These are phyloP conservation scores for Thymelicus lineola DNA, from an alignment of 2,888 invertebrate species.

Conservation along the genomic window DNA sequence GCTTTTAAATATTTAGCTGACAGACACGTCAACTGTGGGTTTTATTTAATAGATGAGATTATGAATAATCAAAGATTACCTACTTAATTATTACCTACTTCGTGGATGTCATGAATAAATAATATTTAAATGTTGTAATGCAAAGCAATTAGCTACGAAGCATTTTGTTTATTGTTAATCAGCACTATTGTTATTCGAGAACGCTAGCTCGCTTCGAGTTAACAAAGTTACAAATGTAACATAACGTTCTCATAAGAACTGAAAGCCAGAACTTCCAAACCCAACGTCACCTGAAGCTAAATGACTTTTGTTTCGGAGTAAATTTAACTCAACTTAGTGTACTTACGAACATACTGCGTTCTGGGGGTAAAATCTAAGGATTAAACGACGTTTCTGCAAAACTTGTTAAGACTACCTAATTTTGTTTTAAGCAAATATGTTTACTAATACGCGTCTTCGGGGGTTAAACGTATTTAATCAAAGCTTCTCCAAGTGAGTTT, in stretches of 20 bases:
- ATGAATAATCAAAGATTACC: too few species aligned
- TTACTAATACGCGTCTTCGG: not conserved
- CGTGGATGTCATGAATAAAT: too few species aligned
- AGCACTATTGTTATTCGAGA: conserved; percentile 12
- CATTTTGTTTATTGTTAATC: not conserved
- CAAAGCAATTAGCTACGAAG: too few species aligned
- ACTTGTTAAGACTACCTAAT: not conserved
- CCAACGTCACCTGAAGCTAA: conserved; percentile 22
- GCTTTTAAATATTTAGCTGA: too few species aligned
- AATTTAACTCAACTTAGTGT: conserved; percentile 2
- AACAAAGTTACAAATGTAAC: conserved; percentile 26
- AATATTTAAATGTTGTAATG: too few species aligned
- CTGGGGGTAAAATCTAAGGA: not conserved
- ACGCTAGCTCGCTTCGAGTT: not conserved
- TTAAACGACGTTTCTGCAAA: not conserved
- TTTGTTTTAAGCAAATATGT: not conserved
- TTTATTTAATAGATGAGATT: too few species aligned
- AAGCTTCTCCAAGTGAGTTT: not conserved
- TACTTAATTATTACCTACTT: too few species aligned
- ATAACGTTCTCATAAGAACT: not conserved
- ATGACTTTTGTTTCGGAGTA: conserved; percentile 31
- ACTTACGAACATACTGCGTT: conserved; percentile 13
- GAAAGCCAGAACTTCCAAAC: conserved; percentile 5
- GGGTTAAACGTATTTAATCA: conserved; percentile 1
- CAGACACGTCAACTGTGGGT: too few species aligned